Base-by-base conservation (phyloP, 2,113 vertebrate genomes). In the Heptranchias perlo region DNA sequence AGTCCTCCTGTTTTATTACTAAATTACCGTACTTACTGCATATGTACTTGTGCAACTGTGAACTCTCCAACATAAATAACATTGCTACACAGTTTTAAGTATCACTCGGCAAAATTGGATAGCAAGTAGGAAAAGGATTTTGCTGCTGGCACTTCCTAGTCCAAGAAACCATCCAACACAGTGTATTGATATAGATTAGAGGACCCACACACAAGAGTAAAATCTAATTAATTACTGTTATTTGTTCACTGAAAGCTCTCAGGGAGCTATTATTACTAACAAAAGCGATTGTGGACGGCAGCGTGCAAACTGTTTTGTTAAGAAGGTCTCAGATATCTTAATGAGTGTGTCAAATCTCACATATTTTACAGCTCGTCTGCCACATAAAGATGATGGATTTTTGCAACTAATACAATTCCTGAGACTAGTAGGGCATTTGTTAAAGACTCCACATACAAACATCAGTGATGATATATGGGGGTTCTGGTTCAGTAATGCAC, bases 371-470 rank as follows among this genome's bases (percentile, higher is more conserved):
- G 28, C 3, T 91, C 13, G 3, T 5, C 52, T 91, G 87, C 52
- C 52, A 58, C 31, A 54, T 91, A 91, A 91, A 91, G 31, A 61
- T 91, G 87, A 91, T n/a, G 87, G 52, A 91, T 58, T 91, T 28
- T 11, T 61, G 87, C 13, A 61, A n/a, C 69, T 58, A 58, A 58
- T 16, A 58, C 52, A 91, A 91, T 13, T 91, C 52, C 31, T 4
- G 87, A 91, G 52, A 58, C 35, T 58, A 52, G 87, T 58, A 91
- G 13, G 52, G 52, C 31, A 91, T 31, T 28, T 54, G 49, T 54
- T 58, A 58, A 91, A 35, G 87, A 91, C 87, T 91, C 49, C 28
- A 58, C 52, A 4, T 58, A n/a, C 87, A 35, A 91, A 58, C 31
- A 13, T 35, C 87, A 25, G 31, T 5, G 31, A 61, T 89, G 86